A percentile compares a stretch with the other conserved stretches of the same genome.
Evolutionary conservation across 2,888 invertebrate species (phyloP).

Genomic region (Trachelus troglodyta): DNA sequence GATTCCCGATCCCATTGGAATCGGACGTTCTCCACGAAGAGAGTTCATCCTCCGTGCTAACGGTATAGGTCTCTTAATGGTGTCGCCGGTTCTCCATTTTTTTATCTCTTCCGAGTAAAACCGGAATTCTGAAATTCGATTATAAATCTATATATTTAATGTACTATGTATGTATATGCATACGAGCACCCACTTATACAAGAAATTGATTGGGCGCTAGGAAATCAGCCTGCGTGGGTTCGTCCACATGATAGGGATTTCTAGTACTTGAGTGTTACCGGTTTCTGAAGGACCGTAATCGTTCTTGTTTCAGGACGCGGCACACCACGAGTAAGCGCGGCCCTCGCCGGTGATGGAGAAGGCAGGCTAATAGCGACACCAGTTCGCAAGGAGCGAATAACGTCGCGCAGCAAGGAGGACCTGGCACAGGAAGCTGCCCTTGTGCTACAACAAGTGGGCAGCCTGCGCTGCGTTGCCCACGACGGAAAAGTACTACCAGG

Average conservation of each 20-base stretch:
- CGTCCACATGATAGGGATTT: neutral
- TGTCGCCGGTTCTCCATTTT: neutral
- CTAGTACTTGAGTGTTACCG: neutral
- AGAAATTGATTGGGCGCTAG: neutral
- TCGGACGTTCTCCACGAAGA: neutral
- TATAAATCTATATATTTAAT: neutral
- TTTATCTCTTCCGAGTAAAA: too few species aligned
- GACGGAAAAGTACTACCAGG: constrained; percentile 53
- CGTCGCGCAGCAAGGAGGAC: constrained; percentile 77
- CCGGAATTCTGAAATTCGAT: neutral
- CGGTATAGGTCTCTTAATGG: constrained; percentile 4
- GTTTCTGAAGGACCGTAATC: neutral
- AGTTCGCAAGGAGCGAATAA: constrained; percentile 73
- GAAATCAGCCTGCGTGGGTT: neutral
- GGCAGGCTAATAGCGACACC: constrained; percentile 66
- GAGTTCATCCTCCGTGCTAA: constrained; percentile 1
- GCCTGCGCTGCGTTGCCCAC: constrained; percentile 73
- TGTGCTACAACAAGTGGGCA: constrained; percentile 80
- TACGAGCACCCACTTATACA: neutral
- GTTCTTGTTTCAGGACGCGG: constrained; percentile 66
- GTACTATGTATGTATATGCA: neutral
- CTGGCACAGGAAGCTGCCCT: constrained; percentile 81
- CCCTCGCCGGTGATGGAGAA: constrained; percentile 67
- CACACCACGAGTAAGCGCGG: constrained; percentile 64
- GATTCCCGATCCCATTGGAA: constrained; percentile 7